These are phyloP conservation scores for Orcinus orca DNA, from an alignment of 2,113 vertebrate genomes.

Conservation along the genomic window DNA sequence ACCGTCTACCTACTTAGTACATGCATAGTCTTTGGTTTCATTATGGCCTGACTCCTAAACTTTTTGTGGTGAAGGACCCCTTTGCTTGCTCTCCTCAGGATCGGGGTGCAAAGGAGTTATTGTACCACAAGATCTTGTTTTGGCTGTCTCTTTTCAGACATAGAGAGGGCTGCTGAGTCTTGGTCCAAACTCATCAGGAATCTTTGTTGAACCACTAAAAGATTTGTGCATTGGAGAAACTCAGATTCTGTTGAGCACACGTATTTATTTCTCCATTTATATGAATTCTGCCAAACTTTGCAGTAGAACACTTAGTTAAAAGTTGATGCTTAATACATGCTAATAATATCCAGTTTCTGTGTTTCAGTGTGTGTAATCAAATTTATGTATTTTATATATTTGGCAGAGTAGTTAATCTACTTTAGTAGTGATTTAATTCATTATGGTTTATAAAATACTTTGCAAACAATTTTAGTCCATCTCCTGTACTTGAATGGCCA, in stretches of 20 bases:
- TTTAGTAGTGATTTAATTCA: constrained; percentile 65
- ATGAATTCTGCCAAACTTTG: constrained; percentile 30
- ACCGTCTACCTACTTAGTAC: neutral
- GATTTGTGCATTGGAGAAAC: neutral
- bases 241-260: neutral
- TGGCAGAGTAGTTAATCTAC: constrained; percentile 45
- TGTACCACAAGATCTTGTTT: neutral
- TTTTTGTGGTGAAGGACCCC: neutral
- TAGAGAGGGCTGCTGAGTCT: neutral
- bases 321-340: constrained; percentile 50
- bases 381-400: constrained; percentile 59
- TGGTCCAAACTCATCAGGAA: neutral
- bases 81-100: neutral
- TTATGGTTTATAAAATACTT: constrained; percentile 55
- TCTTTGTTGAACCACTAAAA: neutral
- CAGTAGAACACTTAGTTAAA: constrained; percentile 19
- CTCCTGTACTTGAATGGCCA: constrained; percentile 43
- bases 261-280: neutral
- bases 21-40: neutral
- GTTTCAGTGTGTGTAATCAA: constrained; percentile 44
- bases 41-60: neutral
- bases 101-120: neutral
- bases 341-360: constrained; percentile 50
- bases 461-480: constrained; percentile 46
- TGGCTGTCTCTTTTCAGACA: neutral